These are phyloP conservation scores for Rhadina sibilatrix DNA, from an alignment of 2,113 vertebrate genomes.

Conservation along the genomic window DNA sequence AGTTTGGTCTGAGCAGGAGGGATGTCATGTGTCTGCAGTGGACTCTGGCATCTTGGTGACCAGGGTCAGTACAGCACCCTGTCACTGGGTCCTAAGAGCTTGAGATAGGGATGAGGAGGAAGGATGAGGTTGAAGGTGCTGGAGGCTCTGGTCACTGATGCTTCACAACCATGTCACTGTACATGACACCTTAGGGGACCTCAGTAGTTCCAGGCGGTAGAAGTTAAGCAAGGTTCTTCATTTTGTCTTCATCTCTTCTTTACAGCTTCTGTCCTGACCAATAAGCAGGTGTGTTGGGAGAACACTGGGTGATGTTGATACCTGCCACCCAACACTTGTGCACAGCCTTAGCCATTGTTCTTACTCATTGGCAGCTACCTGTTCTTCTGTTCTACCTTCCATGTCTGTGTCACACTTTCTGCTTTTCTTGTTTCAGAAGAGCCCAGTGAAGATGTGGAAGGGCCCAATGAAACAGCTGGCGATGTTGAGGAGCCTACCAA, in stretches of 20 bases:
- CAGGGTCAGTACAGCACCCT: background rate
- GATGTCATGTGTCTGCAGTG: background rate
- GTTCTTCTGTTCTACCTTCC: background rate
- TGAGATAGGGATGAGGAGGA: background rate
- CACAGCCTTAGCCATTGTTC: background rate
- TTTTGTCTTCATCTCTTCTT: background rate
- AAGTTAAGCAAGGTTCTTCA: background rate
- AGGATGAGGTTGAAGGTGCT: background rate
- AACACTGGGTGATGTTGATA: accelerated
- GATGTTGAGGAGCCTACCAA: slow-evolving; percentile 94
- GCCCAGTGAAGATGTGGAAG: slow-evolving; percentile 92
- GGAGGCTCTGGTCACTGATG: accelerated
- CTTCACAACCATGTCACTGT: background rate
- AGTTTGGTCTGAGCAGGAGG: background rate
- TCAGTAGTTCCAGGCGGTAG: background rate
- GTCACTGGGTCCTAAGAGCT: accelerated
- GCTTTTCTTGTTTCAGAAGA: slow-evolving; percentile 88
- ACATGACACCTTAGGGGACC: accelerated
- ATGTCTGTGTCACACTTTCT: background rate
- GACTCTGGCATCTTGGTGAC: background rate
- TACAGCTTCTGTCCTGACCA: background rate
- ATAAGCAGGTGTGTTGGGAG: background rate
- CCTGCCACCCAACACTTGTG: background rate
- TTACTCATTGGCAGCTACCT: background rate
- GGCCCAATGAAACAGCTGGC: slow-evolving; percentile 84